phyloP scores from a whole-genome alignment of 2,113 vertebrate species.

The Piprites chloris region DNA sequence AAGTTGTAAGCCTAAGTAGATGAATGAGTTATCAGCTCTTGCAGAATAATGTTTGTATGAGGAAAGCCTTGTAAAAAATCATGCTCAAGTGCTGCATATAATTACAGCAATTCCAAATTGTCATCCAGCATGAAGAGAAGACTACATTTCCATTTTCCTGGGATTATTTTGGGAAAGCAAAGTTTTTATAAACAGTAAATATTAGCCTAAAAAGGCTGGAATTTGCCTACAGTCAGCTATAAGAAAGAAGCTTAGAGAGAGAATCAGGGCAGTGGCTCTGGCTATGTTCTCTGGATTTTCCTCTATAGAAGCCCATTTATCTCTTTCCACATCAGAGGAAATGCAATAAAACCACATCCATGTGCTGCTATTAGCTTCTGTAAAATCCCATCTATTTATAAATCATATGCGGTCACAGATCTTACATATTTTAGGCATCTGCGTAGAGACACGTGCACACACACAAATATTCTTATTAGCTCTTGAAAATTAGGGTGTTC shows the following conservation, averaged over 20 bases:
- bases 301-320: neutral
- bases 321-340: neutral
- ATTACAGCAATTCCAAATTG: neutral
- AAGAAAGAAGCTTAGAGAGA: neutral
- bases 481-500: neutral
- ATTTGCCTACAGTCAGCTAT: neutral
- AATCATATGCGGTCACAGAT: neutral
- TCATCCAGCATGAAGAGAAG: neutral
- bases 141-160: slow-evolving; percentile 2
- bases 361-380: neutral
- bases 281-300: neutral
- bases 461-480: neutral
- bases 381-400: neutral
- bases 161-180: neutral
- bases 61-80: slow-evolving; percentile 26
- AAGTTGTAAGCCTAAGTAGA: slow-evolving; percentile 18
- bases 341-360: neutral
- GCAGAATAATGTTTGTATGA: slow-evolving; percentile 29
- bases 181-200: neutral
- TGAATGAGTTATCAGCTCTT: slow-evolving; percentile 26
- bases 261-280: neutral
- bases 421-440: neutral
- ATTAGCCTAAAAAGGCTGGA: neutral
- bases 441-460: no score
- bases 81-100: neutral